A percentile compares a stretch with the other conserved stretches of the same genome.
Evolutionary conservation across 2,888 invertebrate species (phyloP).

Genomic region (Spodoptera exigua): DNA sequence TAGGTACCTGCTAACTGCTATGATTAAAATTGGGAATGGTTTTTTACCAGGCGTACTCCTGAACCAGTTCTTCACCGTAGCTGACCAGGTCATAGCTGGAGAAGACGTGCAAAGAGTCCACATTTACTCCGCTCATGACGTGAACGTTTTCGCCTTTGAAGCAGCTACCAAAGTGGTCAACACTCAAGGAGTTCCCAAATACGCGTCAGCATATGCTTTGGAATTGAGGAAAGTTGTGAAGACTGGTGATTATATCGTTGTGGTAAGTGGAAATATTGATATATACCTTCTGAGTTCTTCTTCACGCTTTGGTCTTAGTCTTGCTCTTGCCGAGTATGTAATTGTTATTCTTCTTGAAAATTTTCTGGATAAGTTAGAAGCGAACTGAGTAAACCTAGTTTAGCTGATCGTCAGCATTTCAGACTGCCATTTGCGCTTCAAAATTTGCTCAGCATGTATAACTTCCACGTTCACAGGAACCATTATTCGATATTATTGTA

Average conservation of each 20-base stretch:
- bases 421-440: no score
- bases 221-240: constrained; percentile 3
- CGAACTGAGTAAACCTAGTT: no score
- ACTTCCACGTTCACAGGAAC: no score
- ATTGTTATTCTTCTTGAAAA: no score
- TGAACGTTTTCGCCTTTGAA: background rate
- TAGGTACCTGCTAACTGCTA: background rate
- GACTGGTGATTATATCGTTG: background rate
- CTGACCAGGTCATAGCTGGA: constrained; percentile 7
- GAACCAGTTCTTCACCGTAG: constrained; percentile 10
- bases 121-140: constrained; percentile 5
- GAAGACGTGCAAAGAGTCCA: constrained; percentile 6
- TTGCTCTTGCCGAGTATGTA: no score
- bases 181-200: constrained; percentile 8
- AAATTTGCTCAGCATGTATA: no score
- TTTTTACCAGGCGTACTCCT: constrained; percentile 7
- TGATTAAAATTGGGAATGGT: background rate
- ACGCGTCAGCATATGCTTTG: constrained; percentile 7
- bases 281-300: no score
- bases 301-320: no score
- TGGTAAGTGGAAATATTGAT: constrained; percentile 4
- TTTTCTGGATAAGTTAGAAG: no score
- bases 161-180: constrained; percentile 2
- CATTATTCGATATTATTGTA: no score
- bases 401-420: no score